Evolutionary conservation across 2,888 invertebrate species (phyloP).

Genomic region (Nomada fucata): DNA sequence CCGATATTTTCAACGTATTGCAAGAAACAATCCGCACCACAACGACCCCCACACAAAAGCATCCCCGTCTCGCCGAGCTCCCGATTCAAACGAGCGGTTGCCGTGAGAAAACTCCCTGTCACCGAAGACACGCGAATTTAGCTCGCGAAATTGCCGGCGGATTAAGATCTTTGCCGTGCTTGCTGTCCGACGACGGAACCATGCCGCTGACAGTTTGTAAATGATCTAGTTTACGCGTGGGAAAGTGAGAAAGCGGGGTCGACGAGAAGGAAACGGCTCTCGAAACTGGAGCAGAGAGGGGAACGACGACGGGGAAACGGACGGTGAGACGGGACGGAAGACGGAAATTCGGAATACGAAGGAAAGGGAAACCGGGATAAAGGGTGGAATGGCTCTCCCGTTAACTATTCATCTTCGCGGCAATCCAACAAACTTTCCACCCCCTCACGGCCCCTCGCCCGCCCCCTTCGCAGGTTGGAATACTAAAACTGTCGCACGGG

Average conservation of each 20-base stretch:
- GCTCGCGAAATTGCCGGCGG: conserved; percentile 64
- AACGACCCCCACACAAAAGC: background rate
- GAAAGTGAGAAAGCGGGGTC: conserved; percentile 61
- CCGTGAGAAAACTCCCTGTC: conserved; percentile 23
- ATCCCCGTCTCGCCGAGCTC: background rate
- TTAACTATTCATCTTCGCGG: conserved; percentile 77
- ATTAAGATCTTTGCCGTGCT: conserved; percentile 66
- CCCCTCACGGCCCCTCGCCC: conserved; percentile 41
- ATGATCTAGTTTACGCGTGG: conserved; percentile 77
- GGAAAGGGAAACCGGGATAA: conserved; percentile 55
- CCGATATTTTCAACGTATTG: background rate
- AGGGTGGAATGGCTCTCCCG: conserved; percentile 50
- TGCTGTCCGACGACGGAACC: conserved; percentile 52
- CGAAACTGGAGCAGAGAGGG: conserved; percentile 59
- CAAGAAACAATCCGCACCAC: background rate
- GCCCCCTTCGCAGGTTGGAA: conserved; percentile 55
- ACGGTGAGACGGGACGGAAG: conserved; percentile 52
- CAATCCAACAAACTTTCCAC: conserved; percentile 74
- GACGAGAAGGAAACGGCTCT: conserved; percentile 21
- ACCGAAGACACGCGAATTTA: conserved; percentile 50
- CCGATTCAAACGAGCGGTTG: background rate
- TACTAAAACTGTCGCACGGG: conserved; percentile 71
- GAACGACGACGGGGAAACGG: conserved; percentile 60
- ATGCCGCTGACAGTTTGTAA: conserved; percentile 79
- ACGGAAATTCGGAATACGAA: conserved; percentile 46